These are phyloP conservation scores for Meliscaeva auricollis DNA, from an alignment of 2,888 invertebrate genomes.

Conservation along the genomic window DNA sequence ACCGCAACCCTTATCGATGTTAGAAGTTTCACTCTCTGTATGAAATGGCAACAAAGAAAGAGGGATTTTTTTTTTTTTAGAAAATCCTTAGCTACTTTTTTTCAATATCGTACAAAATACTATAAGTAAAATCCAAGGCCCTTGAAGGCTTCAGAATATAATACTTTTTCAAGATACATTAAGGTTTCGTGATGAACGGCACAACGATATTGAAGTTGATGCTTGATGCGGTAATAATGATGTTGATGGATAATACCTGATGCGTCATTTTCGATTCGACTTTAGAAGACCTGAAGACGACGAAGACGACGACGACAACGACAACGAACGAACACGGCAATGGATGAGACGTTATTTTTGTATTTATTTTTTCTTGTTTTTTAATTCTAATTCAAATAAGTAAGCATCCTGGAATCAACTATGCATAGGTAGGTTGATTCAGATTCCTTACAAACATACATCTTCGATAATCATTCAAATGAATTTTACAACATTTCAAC, in stretches of 20 bases:
- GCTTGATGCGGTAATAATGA: constrained; percentile 42
- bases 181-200: constrained; percentile 28
- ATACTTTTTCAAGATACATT: not conserved
- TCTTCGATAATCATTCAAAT: constrained; percentile 63
- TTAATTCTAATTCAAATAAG: constrained; percentile 48
- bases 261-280: constrained; percentile 48
- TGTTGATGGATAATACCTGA: constrained; percentile 47
- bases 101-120: constrained; percentile 42
- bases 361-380: not conserved
- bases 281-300: not conserved
- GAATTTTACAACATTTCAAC: constrained; percentile 49
- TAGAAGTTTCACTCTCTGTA: constrained; percentile 1
- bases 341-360: not conserved
- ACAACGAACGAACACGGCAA: not conserved
- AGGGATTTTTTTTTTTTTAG: constrained; percentile 21
- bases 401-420: constrained; percentile 19
- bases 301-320: not conserved
- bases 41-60: constrained; percentile 38
- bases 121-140: not conserved
- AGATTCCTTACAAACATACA: not conserved
- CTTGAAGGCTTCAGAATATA: constrained; percentile 2
- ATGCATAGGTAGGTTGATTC: not conserved
- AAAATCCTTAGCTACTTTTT: constrained; percentile 27
- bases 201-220: constrained; percentile 33
- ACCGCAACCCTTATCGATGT: constrained; percentile 21